Evolutionary conservation across 2,888 invertebrate species (phyloP).

Genomic region (Eretmocerus hayati): DNA sequence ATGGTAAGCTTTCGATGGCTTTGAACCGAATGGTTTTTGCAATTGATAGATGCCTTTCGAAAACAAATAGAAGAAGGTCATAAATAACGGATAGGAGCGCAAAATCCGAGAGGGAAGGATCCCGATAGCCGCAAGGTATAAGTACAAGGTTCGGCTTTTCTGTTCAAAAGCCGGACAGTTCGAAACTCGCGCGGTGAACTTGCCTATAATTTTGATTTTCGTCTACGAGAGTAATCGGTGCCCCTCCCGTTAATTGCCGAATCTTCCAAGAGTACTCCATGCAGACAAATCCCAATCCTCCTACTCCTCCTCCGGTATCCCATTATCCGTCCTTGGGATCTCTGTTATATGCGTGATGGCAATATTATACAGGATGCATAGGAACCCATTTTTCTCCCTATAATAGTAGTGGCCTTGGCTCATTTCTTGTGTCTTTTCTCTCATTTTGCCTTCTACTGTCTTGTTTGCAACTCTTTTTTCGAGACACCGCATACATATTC

Average conservation of each 20-base stretch:
- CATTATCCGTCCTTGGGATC: conserved; percentile 5
- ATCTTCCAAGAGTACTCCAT: conserved; percentile 13
- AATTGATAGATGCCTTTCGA: too few relatives aligned
- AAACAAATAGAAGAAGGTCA: too few relatives aligned
- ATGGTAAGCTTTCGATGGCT: too few relatives aligned
- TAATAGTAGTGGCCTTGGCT: background rate
- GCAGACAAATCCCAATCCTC: conserved; percentile 19
- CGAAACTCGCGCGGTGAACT: background rate
- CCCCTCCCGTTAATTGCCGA: conserved; percentile 33
- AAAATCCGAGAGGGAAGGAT: too few relatives aligned
- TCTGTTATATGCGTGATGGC: background rate
- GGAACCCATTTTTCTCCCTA: background rate
- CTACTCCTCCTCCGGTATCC: too few relatives aligned
- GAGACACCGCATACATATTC: background rate
- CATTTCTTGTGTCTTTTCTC: background rate
- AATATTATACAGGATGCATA: too few relatives aligned
- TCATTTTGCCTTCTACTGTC: background rate
- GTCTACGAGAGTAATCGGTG: conserved; percentile 35
- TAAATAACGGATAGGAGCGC: too few relatives aligned
- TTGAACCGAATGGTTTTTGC: too few relatives aligned
- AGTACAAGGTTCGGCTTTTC: conserved; percentile 2
- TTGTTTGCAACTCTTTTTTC: background rate
- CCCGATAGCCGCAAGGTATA: background rate
- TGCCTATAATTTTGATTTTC: conserved; percentile 40
- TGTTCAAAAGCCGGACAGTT: background rate